phyloP scores from a whole-genome alignment of 1,140 invertebrate genomes.

The Drosophila mauritiana region DNA sequence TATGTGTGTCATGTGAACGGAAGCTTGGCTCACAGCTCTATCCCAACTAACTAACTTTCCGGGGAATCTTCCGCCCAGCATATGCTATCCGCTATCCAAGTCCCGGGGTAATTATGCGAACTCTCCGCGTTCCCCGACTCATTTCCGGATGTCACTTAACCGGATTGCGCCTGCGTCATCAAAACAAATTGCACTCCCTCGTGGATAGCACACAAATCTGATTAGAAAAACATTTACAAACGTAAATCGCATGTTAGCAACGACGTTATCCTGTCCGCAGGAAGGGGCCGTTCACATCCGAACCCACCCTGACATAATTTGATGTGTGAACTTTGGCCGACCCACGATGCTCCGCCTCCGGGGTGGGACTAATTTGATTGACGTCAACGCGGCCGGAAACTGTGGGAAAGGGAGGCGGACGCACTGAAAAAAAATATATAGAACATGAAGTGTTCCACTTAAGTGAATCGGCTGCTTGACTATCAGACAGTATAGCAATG shows the following conservation, averaged over 20 bases:
- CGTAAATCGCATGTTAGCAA: constrained; percentile 77
- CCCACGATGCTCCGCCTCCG: constrained; percentile 6
- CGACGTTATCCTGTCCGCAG: constrained; percentile 11
- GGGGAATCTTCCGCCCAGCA: constrained; percentile 7
- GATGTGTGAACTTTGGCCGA: constrained; percentile 74
- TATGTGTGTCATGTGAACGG: constrained; percentile 36
- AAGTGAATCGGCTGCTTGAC: neutral
- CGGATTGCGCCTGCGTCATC: constrained; percentile 71
- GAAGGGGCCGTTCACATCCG: neutral
- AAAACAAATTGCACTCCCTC: constrained; percentile 77
- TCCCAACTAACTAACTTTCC: constrained; percentile 3
- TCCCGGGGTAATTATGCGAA: constrained; percentile 56
- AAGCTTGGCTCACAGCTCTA: constrained; percentile 9
- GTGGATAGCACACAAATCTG: constrained; percentile 70
- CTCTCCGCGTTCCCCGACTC: constrained; percentile 11
- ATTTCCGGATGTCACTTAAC: constrained; percentile 55
- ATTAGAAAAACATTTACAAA: constrained; percentile 81
- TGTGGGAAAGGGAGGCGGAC: constrained; percentile 56
- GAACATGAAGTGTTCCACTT: too few relatives aligned
- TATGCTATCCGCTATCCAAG: constrained; percentile 37
- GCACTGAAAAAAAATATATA: constrained; percentile 1
- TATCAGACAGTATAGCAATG: too few relatives aligned
- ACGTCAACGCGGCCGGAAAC: constrained; percentile 64
- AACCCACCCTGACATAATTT: constrained; percentile 55
- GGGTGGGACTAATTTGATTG: constrained; percentile 70